Percentiles rank a stretch among this genome's conserved stretches.
These are phyloP conservation scores for Sphaeramia orbicularis DNA, from an alignment of 2,797 vertebrate genomes.

Conservation along the genomic window DNA sequence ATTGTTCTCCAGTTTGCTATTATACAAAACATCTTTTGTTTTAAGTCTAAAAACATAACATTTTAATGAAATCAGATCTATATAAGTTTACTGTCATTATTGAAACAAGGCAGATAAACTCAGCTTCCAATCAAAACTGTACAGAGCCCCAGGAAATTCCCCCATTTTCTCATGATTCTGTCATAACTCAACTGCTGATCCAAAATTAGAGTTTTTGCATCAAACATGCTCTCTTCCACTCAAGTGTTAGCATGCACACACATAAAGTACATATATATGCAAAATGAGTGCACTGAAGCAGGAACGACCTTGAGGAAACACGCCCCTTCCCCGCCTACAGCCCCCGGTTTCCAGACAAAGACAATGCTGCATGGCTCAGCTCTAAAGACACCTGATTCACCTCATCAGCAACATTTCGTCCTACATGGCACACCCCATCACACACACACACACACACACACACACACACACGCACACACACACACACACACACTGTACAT, in stretches of 20 bases:
- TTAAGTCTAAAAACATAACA: not conserved
- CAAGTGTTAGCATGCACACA: constrained; percentile 20
- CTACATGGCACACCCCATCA: constrained; percentile 15
- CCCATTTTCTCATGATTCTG: not conserved
- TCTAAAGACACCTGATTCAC: constrained; percentile 60
- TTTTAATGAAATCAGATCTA: not conserved
- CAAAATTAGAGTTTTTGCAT: not conserved
- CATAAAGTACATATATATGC: constrained; percentile 27
- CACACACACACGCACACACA: constrained; percentile 2
- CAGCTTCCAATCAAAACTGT: not conserved
- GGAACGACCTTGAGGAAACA: constrained; percentile 76
- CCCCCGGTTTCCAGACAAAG: constrained; percentile 74
- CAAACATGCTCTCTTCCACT: not conserved
- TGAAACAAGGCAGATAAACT: not conserved
- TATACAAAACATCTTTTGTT: not conserved
- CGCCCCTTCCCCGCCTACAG: constrained; percentile 48
- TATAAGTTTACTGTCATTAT: not conserved
- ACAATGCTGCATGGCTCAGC: constrained; percentile 68
- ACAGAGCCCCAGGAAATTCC: not conserved
- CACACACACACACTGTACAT: not conserved
- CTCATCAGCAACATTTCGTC: constrained; percentile 68
- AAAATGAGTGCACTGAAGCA: constrained; percentile 41
- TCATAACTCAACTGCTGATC: not conserved
- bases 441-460: constrained; percentile 5
- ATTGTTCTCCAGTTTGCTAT: constrained; percentile 5